phyloP scores from a whole-genome alignment of 35 echinoderm and acorn worm species.

The Ptychodera flava region DNA sequence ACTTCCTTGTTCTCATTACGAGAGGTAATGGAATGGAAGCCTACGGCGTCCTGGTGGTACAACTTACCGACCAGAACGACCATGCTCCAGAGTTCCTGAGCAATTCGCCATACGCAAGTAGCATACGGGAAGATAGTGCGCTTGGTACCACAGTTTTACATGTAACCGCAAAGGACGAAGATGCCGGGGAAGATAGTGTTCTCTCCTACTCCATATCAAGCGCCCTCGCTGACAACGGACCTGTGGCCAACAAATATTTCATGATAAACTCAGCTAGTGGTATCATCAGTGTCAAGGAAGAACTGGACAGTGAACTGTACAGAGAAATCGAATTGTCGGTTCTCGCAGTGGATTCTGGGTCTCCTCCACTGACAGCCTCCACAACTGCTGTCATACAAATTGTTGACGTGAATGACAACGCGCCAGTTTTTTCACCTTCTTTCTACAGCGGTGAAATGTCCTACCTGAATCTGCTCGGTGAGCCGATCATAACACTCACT shows the following conservation, averaged over 20 bases:
- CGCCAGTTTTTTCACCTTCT: neutral
- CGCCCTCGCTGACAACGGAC: neutral
- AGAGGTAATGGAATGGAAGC: neutral
- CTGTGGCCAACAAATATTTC: neutral
- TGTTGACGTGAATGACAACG: neutral
- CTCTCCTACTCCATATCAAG: neutral
- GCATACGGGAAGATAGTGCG: neutral
- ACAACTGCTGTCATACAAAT: neutral
- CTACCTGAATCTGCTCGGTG: neutral
- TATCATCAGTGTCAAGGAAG: neutral
- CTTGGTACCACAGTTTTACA: neutral
- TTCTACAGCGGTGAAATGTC: neutral
- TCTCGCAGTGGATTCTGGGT: neutral
- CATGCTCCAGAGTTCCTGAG: neutral
- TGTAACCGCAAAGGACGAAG: neutral
- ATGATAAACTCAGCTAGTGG: neutral
- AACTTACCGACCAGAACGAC: neutral
- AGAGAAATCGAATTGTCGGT: neutral
- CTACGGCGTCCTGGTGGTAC: neutral
- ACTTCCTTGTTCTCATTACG: neutral
- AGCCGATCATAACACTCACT: neutral
- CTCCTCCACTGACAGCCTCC: neutral
- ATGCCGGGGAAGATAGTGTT: neutral
- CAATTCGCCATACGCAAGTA: neutral
- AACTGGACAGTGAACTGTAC: neutral